These are phyloP conservation scores for Echinarachnius parma DNA, from an alignment of 53 echinoderm and acorn worm species.

Conservation along the genomic window DNA sequence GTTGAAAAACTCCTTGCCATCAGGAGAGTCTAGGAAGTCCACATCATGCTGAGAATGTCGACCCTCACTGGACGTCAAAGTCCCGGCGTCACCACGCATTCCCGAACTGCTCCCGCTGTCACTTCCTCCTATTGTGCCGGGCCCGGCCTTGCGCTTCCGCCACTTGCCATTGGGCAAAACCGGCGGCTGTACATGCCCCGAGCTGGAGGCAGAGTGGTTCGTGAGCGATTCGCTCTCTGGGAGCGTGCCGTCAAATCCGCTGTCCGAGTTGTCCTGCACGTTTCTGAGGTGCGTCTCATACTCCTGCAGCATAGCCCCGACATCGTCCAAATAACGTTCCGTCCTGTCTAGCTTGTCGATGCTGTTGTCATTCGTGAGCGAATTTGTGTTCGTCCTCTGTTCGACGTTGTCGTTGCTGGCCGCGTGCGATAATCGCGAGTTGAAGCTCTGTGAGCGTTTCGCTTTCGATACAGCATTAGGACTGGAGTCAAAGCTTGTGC, in stretches of 20 bases:
- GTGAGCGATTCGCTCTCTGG: conserved; percentile 50
- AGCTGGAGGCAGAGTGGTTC: conserved; percentile 52
- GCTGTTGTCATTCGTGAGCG: conserved; percentile 42
- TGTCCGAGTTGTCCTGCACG: conserved; percentile 63
- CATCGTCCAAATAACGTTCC: conserved; percentile 54
- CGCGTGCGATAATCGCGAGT: too few species aligned
- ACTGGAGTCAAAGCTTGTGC: neutral
- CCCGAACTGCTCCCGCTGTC: conserved; percentile 77
- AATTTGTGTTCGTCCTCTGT: conserved; percentile 28
- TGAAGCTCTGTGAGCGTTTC: conserved; percentile 42
- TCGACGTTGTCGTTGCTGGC: too few species aligned
- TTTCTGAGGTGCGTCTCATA: conserved; percentile 70
- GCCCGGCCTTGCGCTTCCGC: conserved; percentile 39
- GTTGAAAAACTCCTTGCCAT: conserved; percentile 48
- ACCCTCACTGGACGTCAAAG: conserved; percentile 76
- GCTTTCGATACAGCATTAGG: neutral
- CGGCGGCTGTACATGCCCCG: conserved; percentile 42
- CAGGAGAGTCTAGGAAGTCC: conserved; percentile 58
- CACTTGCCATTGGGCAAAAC: conserved; percentile 48
- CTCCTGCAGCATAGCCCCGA: conserved; percentile 53
- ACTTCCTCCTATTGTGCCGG: conserved; percentile 62
- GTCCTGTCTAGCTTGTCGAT: conserved; percentile 57
- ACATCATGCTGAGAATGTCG: conserved; percentile 58
- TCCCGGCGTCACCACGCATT: conserved; percentile 54
- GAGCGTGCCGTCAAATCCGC: conserved; percentile 52